Conservation (phyloP, 2,113 vertebrate genomes). For the Pelecanoides urinatrix region DNA sequence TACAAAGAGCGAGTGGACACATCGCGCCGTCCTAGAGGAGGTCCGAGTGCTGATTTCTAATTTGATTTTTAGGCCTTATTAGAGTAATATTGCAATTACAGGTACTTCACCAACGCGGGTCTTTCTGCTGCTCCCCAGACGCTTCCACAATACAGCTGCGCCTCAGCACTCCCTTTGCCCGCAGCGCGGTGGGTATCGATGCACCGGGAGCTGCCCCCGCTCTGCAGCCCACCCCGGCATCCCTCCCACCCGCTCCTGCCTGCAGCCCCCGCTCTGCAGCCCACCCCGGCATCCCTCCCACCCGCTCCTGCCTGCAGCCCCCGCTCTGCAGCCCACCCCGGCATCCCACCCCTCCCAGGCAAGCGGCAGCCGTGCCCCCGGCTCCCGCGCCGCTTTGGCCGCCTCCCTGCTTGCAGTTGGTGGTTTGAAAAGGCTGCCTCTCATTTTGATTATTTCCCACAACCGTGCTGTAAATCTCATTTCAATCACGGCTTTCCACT, state of each 20-base stretch:
- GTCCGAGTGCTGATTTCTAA: accelerated
- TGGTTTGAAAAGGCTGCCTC: neutral
- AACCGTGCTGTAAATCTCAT: neutral
- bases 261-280: neutral
- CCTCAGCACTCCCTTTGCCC: accelerated
- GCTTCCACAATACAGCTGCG: accelerated
- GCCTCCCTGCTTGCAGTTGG: neutral
- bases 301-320: too few relatives aligned
- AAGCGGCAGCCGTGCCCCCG: neutral
- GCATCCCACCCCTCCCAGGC: neutral
- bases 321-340: neutral
- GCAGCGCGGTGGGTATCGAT: accelerated
- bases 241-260: too few relatives aligned
- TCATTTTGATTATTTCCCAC: neutral
- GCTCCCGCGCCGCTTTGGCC: neutral
- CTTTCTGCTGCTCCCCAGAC: neutral
- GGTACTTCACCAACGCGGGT: accelerated
- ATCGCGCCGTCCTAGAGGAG: accelerated
- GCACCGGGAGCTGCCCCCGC: neutral
- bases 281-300: neutral
- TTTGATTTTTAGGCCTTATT: accelerated
- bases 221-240: neutral
- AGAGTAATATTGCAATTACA: accelerated
- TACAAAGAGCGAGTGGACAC: accelerated
- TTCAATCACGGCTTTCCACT: neutral